A percentile compares a stretch with the other conserved stretches of the same genome.
These are phyloP conservation scores for Sternotherus odoratus DNA, from an alignment of 2,797 vertebrate genomes.

Conservation along the genomic window DNA sequence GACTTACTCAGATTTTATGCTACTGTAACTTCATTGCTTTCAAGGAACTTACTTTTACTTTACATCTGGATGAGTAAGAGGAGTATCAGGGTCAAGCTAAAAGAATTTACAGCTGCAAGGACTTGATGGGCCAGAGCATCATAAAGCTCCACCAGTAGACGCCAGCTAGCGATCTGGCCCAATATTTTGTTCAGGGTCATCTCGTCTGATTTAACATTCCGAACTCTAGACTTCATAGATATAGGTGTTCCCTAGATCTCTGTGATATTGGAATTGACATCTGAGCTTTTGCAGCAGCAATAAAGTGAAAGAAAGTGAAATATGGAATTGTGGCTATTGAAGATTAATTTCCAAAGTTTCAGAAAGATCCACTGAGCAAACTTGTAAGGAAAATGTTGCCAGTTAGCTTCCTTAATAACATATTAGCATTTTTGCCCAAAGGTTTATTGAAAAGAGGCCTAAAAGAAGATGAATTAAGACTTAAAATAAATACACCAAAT, in stretches of 20 bases:
- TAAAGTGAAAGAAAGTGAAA: background rate
- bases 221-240: too few relatives aligned
- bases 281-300: background rate
- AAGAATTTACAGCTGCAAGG: background rate
- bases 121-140: background rate
- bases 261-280: background rate
- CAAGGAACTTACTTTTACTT: slow-evolving; percentile 17
- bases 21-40: background rate
- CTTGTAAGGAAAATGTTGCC: background rate
- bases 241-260: background rate
- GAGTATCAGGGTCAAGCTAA: background rate
- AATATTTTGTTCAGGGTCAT: background rate
- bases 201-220: background rate
- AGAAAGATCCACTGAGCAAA: background rate
- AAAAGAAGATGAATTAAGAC: background rate
- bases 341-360: background rate
- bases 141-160: background rate
- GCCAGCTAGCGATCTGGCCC: background rate
- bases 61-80: background rate
- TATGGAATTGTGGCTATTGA: background rate
- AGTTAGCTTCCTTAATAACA: background rate
- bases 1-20: background rate
- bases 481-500: background rate
- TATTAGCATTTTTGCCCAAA: background rate
- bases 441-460: background rate